A percentile compares a stretch with the other conserved stretches of the same genome.
Conservation (phyloP, 2,797 vertebrate genomes). For the Rousettus madagascariensis region DNA sequence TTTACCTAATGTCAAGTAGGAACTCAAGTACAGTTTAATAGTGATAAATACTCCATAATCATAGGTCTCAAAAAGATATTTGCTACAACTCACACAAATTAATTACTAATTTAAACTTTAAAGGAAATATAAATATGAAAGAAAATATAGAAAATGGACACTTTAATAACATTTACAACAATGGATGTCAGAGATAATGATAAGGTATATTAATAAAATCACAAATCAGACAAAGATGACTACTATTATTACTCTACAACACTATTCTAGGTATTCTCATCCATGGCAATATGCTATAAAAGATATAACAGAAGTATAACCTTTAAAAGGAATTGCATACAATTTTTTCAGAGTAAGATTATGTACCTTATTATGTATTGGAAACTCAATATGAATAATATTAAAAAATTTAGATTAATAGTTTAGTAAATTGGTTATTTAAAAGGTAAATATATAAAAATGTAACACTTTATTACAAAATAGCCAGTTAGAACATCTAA, state of each 20-base stretch:
- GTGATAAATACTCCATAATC: background rate
- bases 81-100: background rate
- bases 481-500: background rate
- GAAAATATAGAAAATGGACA: background rate
- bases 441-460: slow-evolving; percentile 19
- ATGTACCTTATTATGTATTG: background rate
- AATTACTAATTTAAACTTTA: background rate
- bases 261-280: background rate
- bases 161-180: background rate
- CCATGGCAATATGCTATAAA: background rate
- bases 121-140: background rate
- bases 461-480: background rate
- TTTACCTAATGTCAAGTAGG: background rate
- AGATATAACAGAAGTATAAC: background rate
- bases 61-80: background rate
- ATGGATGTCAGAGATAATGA: background rate
- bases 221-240: background rate
- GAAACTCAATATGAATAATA: background rate
- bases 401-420: background rate
- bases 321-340: background rate
- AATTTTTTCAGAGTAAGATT: background rate
- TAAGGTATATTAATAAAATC: slow-evolving; percentile 10
- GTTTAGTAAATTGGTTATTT: slow-evolving; percentile 3
- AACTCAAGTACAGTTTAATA: background rate
- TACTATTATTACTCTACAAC: background rate